phyloP scores from a whole-genome alignment of 2,797 vertebrate species.

The Notoglanidium macrostoma region DNA sequence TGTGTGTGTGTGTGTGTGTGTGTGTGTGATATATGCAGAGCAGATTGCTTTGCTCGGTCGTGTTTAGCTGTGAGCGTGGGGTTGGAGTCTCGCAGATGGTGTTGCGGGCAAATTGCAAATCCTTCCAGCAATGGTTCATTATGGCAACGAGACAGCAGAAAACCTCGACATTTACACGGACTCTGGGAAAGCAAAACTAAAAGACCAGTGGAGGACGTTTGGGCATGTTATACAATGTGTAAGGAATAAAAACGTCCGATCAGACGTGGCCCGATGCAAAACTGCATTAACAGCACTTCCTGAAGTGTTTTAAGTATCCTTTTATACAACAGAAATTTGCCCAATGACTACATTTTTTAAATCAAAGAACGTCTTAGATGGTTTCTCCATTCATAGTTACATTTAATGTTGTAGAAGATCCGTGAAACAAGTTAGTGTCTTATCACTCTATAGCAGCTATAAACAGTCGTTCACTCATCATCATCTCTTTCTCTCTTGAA shows the following conservation, averaged over 20 bases:
- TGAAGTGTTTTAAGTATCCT: neutral
- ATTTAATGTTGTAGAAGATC: neutral
- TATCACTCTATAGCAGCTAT: neutral
- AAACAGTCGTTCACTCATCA: neutral
- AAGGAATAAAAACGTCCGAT: neutral
- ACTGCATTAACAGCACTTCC: neutral
- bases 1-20: constrained; percentile 15
- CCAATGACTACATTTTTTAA: neutral
- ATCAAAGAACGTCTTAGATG: neutral
- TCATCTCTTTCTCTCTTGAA: neutral
- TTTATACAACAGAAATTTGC: neutral
- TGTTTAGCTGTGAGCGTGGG: constrained; percentile 53
- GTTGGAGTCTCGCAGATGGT: constrained; percentile 52
- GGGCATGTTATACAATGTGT: neutral
- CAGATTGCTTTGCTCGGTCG: constrained; percentile 54
- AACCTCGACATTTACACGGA: constrained; percentile 24
- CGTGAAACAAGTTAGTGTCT: neutral
- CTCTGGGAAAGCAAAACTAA: neutral
- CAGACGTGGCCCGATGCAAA: neutral
- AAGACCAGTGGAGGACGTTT: neutral
- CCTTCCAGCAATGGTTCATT: constrained; percentile 50
- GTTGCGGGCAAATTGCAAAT: constrained; percentile 49
- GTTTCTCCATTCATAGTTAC: neutral
- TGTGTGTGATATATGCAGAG: constrained; percentile 43
- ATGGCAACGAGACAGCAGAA: constrained; percentile 44